A percentile compares a stretch with the other conserved stretches of the same genome.
These are phyloP conservation scores for Linnaemya tessellans DNA, from an alignment of 2,888 invertebrate species.

Conservation along the genomic window DNA sequence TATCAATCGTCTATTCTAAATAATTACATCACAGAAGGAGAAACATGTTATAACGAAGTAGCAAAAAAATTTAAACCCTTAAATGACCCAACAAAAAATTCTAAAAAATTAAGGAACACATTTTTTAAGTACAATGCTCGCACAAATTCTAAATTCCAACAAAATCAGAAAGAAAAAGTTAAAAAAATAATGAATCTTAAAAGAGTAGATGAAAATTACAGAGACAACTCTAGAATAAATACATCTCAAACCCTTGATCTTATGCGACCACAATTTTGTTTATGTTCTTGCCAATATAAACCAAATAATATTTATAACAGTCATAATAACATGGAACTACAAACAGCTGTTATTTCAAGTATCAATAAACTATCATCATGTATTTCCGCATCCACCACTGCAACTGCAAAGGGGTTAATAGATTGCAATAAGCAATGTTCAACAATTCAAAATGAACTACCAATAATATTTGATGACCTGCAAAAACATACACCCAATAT, in stretches of 20 bases:
- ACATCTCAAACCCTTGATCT: slow-evolving; percentile 19
- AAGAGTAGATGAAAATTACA: neutral
- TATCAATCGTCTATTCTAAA: slow-evolving; percentile 18
- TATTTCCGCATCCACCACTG: slow-evolving; percentile 1
- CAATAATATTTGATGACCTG: slow-evolving; percentile 49
- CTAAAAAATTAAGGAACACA: slow-evolving; percentile 41
- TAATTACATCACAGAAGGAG: slow-evolving; percentile 65
- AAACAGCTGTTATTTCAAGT: slow-evolving; percentile 36
- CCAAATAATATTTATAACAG: slow-evolving; percentile 27
- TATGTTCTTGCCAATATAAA: slow-evolving; percentile 49
- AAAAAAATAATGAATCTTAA: slow-evolving; percentile 6
- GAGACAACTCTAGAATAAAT: slow-evolving; percentile 28
- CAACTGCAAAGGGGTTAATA: neutral
- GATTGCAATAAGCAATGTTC: neutral
- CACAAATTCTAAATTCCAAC: slow-evolving; percentile 51
- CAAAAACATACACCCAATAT: slow-evolving; percentile 50
- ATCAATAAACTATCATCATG: slow-evolving; percentile 33
- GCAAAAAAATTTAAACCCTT: slow-evolving; percentile 82
- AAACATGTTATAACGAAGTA: slow-evolving; percentile 77
- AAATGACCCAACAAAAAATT: slow-evolving; percentile 54
- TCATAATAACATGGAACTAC: slow-evolving; percentile 3
- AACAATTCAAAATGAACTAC: slow-evolving; percentile 35
- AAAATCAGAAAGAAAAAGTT: slow-evolving; percentile 41
- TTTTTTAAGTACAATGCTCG: slow-evolving; percentile 44
- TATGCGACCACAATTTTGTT: slow-evolving; percentile 48